Evolutionary conservation across 2,797 vertebrate genomes (phyloP).

Genomic region (Ara ararauna): DNA sequence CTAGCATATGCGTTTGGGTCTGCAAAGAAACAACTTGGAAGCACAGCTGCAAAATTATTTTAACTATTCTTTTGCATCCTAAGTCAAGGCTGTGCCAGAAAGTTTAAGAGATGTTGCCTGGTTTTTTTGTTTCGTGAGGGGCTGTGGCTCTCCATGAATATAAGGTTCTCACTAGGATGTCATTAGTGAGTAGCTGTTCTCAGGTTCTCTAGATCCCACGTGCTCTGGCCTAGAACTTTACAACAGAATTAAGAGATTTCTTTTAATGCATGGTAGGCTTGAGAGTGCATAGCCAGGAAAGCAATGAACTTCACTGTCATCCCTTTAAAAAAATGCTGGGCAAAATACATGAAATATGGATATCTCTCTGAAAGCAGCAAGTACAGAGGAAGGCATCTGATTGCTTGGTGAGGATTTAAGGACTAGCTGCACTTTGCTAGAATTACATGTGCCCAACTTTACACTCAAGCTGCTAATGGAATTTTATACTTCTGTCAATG

Average conservation of each 20-base stretch:
- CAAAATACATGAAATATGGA: not conserved
- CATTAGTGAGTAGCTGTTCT: not conserved
- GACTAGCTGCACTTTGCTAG: not conserved
- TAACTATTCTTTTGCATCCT: conserved; percentile 21
- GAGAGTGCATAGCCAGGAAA: not conserved
- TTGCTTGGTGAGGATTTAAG: not conserved
- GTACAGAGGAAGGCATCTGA: not conserved
- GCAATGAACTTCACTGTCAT: not conserved
- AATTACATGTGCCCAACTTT: not conserved
- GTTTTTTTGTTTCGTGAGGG: not conserved
- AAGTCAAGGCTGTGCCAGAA: not conserved
- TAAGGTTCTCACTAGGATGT: not conserved
- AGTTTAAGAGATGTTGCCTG: not conserved
- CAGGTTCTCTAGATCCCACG: not conserved
- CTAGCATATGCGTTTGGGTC: conserved; percentile 10
- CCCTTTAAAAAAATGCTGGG: not conserved
- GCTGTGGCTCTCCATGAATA: not conserved
- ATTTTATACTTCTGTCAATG: not conserved
- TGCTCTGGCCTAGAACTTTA: not conserved
- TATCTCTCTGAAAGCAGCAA: not conserved
- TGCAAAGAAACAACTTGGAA: conserved; percentile 31
- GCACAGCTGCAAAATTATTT: conserved; percentile 23
- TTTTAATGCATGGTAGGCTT: not conserved
- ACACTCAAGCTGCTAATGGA: not conserved
- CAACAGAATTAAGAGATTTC: not conserved